Base-by-base conservation (phyloP, 2,888 invertebrate species). In the Scaptomyza reducta region DNA sequence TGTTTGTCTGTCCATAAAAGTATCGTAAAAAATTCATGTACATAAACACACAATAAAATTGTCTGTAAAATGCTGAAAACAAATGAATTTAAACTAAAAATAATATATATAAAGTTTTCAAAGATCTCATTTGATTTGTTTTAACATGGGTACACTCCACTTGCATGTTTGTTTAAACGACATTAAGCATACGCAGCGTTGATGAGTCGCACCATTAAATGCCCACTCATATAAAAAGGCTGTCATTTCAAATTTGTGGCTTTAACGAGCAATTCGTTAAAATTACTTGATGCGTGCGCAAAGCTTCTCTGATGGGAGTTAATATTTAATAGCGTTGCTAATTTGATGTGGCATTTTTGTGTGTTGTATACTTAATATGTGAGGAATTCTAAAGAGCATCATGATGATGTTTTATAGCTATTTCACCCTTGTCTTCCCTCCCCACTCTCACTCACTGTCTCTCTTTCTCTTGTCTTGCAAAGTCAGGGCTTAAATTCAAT, bases 181-280 rank as follows among this genome's bases (percentile, higher is more conserved):
- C 22, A 22, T 22, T 22, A 3, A 58, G 68, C 46, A 75, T 74
- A 75, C 75, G 74, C 75, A 38, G 47, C 16, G 71, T 54, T 51
- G 67, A 54, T 44, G 54, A 47, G 11, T 10, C 14, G 38, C 6
- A 10, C 16, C 62, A 66, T 69, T 58, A 79, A 82, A 64, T 74
- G 53, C 51, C 71, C 70, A 50, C 67, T 56, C 75, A 47, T 25
- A 59, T 54, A 56, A 69, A 65, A 68, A 59, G 11, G 62, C 59
- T 79, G 83, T 79, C 66, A 72, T 58, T 74, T 72, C 70, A 71
- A 74, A 79, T 82, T 74, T 74, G 65, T 42, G 33, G 50, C 61
- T 35, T 62, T 73, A 54, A 63, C 38, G 56, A 58, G 70, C n/a
- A 69, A 69, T 69, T 80, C 72, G 72, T 50, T 72, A 46, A 45